Evolutionary conservation across 2,113 vertebrate species (phyloP), one percentile per base, ranked within the genome.

Genomic region (Proterorhinus semilunaris): DNA sequence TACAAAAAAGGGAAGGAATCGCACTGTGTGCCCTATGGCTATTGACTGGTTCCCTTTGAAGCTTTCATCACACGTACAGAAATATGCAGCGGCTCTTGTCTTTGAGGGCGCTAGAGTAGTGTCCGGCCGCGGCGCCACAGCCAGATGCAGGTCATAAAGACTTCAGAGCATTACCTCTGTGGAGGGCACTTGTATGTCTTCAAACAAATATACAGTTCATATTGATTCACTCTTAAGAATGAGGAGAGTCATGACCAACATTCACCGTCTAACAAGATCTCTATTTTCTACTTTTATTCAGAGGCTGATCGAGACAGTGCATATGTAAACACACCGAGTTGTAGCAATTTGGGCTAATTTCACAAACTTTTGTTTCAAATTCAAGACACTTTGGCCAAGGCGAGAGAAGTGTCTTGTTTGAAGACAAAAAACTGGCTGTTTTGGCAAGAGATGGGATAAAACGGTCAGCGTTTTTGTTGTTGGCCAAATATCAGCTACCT

Each of bases 121-220:
- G 17, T 72, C 61, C 49, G 43, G 49, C 61, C 45, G 43, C 42
- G 65, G 69, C 66, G 6, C 2, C 27, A 62, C 50, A 80, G 48
- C 21, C 10, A 27, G 82, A 89, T 85, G 75, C 78, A 76, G 86
- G 81, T 82, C 82, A 79, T 43, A 67, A 53, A 21, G 45, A 43
- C 66, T 69, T 67, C 16, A 74, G 63, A 66, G 74, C 47, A 79
- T 36, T 74, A 17, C 9, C 51, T 36, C 16, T 54, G 72, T 17
- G 47, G 45, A 75, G 50, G 10, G 69, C 52, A 61, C 43, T 59
- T 45, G 27, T 36, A 52, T 54, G 58, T 65, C 36, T 66, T 55
- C n/a, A 63, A 36, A 65, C 61, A 52, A 2, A 57, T 10, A 55
- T 44, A 48, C 42, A 44, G 7, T 36, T 36, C 27, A 62, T 15